Conservation (phyloP, 2,797 vertebrate species). For the Semaprochilodus insignis region DNA sequence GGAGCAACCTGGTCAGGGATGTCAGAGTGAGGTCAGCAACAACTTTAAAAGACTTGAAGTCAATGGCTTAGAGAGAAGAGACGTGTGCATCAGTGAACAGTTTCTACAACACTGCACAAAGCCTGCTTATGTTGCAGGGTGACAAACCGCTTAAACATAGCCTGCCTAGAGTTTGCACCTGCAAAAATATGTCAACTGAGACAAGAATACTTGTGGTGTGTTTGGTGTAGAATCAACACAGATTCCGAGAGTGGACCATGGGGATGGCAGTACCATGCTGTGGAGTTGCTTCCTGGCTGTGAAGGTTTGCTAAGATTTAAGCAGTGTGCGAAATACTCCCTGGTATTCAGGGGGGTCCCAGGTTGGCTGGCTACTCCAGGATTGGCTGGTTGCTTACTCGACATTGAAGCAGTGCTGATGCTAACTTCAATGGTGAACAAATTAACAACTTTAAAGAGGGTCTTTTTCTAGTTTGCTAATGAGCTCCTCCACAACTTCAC, state of each 20-base stretch:
- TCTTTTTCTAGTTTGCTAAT: no score
- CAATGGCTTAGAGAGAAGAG: conserved; percentile 3
- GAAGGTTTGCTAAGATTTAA: not conserved
- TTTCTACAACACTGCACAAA: conserved; percentile 20
- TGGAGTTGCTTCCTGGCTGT: not conserved
- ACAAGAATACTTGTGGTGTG: not conserved
- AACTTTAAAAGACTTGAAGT: not conserved
- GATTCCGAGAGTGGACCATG: not conserved
- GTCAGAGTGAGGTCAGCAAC: not conserved
- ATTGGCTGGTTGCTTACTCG: no score
- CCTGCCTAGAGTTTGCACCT: not conserved
- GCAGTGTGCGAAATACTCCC: no score
- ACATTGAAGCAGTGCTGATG: no score
- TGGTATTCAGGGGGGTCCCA: no score
- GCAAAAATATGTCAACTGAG: not conserved
- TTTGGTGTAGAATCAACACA: not conserved
- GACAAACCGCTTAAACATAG: not conserved
- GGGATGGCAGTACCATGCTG: not conserved
- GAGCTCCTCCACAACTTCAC: no score
- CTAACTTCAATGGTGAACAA: no score
- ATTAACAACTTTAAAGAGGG: no score
- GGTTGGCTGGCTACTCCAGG: no score
- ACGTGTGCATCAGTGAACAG: not conserved
- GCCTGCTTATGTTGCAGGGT: not conserved
- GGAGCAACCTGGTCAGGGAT: not conserved